Percentiles rank a stretch among this genome's conserved stretches.
Conservation (phyloP, 2,113 vertebrate genomes). For the Anhinga anhinga region DNA sequence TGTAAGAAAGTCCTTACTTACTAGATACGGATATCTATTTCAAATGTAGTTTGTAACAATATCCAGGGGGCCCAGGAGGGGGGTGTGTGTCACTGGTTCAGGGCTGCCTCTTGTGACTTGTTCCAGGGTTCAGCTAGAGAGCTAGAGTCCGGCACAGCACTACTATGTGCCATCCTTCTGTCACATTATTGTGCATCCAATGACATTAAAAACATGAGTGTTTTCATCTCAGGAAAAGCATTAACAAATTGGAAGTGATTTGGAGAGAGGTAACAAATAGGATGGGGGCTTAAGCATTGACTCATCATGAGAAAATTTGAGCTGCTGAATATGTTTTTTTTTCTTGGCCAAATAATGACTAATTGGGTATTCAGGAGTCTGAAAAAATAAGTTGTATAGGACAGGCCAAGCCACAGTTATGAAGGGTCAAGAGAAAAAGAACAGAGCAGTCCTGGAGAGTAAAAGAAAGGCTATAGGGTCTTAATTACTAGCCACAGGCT, state of each 20-base stretch:
- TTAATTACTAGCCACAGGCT: neutral
- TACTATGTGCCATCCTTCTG: neutral
- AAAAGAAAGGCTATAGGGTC: neutral
- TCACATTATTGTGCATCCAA: neutral
- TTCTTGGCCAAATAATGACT: neutral
- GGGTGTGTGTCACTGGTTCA: neutral
- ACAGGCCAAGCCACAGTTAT: neutral
- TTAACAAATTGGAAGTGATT: neutral
- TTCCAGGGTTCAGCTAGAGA: neutral
- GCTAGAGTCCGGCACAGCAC: neutral
- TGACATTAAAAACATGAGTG: neutral
- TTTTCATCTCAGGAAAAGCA: neutral
- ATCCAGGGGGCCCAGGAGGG: neutral
- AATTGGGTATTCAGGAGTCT: neutral
- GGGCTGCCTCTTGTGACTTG: neutral
- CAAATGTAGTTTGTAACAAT: neutral
- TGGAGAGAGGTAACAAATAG: neutral
- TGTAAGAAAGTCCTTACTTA: neutral
- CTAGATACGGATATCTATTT: neutral
- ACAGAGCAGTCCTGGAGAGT: neutral
- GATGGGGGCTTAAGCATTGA: neutral
- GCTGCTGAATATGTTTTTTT: neutral
- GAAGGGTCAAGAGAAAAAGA: neutral
- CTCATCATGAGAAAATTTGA: neutral
- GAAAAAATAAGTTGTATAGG: neutral